phyloP scores from a whole-genome alignment of 2,113 vertebrate species.

The Empidonax traillii region DNA sequence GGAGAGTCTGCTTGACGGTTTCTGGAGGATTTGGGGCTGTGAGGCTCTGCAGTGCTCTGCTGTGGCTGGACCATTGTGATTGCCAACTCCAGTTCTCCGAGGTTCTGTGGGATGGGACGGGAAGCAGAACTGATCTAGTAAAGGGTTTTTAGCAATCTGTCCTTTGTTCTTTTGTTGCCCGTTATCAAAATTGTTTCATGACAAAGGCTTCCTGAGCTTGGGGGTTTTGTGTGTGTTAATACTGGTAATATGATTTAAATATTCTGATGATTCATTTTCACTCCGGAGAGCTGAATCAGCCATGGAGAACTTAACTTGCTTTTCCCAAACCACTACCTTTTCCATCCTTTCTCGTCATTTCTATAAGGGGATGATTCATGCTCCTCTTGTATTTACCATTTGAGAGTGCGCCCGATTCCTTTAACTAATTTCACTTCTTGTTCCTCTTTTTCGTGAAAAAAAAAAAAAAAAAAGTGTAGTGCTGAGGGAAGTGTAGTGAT shows the following conservation, averaged over 20 bases:
- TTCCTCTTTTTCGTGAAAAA: conserved; percentile 7
- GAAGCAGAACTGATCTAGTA: background rate
- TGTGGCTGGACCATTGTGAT: background rate
- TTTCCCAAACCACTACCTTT: conserved; percentile 64
- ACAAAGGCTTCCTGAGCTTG: conserved; percentile 44
- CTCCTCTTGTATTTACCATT: conserved; percentile 63
- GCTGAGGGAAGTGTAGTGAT: background rate
- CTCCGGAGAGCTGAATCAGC: conserved; percentile 59
- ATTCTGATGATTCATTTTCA: conserved; percentile 72
- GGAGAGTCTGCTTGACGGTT: background rate
- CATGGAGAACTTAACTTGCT: conserved; percentile 55
- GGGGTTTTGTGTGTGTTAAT: conserved; percentile 66
- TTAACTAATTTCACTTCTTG: conserved; percentile 52
- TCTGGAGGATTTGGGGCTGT: background rate
- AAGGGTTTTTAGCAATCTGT: background rate
- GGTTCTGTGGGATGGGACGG: background rate
- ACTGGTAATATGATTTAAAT: conserved; percentile 68
- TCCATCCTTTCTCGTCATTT: conserved; percentile 66
- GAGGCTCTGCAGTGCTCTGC: background rate
- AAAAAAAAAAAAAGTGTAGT: background rate
- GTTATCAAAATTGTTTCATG: conserved; percentile 48
- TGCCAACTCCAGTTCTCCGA: background rate
- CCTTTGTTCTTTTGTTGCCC: background rate
- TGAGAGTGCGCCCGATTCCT: conserved; percentile 21
- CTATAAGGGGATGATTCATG: conserved; percentile 69